Percentiles rank a stretch among this genome's conserved stretches.
Conservation (phyloP, 2,113 vertebrate genomes). For the Upupa epops region DNA sequence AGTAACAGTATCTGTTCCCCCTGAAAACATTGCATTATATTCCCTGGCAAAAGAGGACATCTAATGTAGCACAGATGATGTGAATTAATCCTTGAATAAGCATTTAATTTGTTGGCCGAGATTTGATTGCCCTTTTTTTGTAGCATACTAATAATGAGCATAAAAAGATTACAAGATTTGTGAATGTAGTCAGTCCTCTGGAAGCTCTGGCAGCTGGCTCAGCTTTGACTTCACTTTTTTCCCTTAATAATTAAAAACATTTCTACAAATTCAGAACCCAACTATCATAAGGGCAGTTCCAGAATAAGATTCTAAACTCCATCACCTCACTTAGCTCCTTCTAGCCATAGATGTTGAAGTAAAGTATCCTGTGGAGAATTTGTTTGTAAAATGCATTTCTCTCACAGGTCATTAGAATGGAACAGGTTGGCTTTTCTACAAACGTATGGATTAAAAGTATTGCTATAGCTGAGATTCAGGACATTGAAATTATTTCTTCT, state of each 20-base stretch:
- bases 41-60: constrained; percentile 55
- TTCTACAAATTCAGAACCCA: background rate
- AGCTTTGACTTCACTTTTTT: background rate
- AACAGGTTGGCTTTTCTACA: constrained; percentile 35
- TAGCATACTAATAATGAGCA: constrained; percentile 61
- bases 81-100: constrained; percentile 69
- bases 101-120: constrained; percentile 65
- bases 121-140: constrained; percentile 24
- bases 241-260: constrained; percentile 58
- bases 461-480: background rate
- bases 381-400: constrained; percentile 5
- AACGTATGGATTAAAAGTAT: constrained; percentile 28
- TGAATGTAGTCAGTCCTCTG: constrained; percentile 63
- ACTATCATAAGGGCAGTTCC: background rate
- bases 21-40: constrained; percentile 68
- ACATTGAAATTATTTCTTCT: constrained; percentile 15
- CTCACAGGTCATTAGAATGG: background rate
- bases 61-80: constrained; percentile 70
- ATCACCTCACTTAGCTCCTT: constrained; percentile 17
- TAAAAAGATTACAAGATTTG: constrained; percentile 65
- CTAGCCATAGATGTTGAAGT: constrained; percentile 17
- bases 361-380: constrained; percentile 31
- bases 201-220: constrained; percentile 54
- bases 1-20: constrained; percentile 9
- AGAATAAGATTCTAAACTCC: constrained; percentile 1